phyloP scores from a whole-genome alignment of 1,140 invertebrate species.

The Maniola jurtina region DNA sequence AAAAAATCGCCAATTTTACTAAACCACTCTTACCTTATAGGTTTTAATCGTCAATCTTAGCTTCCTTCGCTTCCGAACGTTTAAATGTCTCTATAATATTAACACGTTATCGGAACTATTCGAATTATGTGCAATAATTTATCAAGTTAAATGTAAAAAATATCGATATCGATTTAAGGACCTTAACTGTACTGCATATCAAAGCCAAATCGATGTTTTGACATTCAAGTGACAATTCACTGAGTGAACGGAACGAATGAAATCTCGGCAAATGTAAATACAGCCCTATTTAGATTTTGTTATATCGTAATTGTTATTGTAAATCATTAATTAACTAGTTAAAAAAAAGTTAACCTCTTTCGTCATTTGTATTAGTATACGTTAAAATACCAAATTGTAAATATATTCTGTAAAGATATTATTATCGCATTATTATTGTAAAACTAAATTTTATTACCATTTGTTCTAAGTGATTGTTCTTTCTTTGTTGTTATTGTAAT shows the following conservation, averaged over 20 bases:
- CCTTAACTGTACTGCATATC: slow-evolving; percentile 59
- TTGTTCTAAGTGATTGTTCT: slow-evolving; percentile 74
- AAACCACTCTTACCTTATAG: background rate
- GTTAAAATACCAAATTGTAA: slow-evolving; percentile 77
- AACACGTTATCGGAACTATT: slow-evolving; percentile 39
- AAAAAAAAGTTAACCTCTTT: slow-evolving; percentile 56
- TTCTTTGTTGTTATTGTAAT: slow-evolving; percentile 67
- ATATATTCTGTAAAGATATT: slow-evolving; percentile 76
- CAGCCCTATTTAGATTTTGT: slow-evolving; percentile 50
- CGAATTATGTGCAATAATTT: slow-evolving; percentile 53
- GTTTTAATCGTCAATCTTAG: slow-evolving; percentile 16
- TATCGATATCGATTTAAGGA: slow-evolving; percentile 41
- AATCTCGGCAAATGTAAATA: slow-evolving; percentile 59
- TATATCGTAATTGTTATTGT: slow-evolving; percentile 66
- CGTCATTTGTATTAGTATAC: slow-evolving; percentile 73
- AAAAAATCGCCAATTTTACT: slow-evolving; percentile 11
- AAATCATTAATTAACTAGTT: slow-evolving; percentile 44
- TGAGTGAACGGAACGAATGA: slow-evolving; percentile 38
- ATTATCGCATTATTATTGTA: slow-evolving; percentile 55
- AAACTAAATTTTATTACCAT: slow-evolving; percentile 77
- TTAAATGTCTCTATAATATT: slow-evolving; percentile 20
- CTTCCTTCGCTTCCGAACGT: slow-evolving; percentile 26
- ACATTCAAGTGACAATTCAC: slow-evolving; percentile 38
- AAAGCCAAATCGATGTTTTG: slow-evolving; percentile 61
- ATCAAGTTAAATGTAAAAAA: slow-evolving; percentile 43